Conservation (phyloP, 2,888 invertebrate species). For the Eutolmus rufibarbis region DNA sequence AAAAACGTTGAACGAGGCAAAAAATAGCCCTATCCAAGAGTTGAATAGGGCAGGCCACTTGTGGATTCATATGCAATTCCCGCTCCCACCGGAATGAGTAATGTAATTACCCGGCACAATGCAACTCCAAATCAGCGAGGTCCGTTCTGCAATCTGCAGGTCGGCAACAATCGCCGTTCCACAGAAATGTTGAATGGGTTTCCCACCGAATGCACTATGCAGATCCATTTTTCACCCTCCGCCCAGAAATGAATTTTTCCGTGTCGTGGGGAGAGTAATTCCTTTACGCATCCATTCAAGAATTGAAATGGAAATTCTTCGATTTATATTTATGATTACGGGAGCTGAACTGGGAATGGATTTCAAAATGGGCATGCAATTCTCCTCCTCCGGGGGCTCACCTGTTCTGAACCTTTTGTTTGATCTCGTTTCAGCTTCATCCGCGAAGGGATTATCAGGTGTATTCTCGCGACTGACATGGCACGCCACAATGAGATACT, state of each 20-base stretch:
- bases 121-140: background rate
- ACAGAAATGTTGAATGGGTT: background rate
- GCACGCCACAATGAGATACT: slow-evolving; percentile 80
- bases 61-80: slow-evolving; percentile 7
- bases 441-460: slow-evolving; percentile 80
- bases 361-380: background rate
- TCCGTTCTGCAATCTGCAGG: background rate
- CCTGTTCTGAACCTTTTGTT: background rate
- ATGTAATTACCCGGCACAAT: background rate
- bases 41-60: background rate
- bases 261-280: background rate
- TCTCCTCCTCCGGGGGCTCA: background rate
- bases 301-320: background rate
- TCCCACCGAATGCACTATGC: background rate
- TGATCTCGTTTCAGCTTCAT: slow-evolving; percentile 64
- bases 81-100: background rate
- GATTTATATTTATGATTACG: background rate
- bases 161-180: background rate
- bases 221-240: background rate
- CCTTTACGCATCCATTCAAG: background rate
- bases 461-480: slow-evolving; percentile 81
- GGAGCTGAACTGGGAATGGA: background rate
- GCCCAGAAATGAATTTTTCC: background rate
- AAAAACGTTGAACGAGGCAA: background rate
- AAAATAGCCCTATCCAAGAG: background rate